phyloP scores from a whole-genome alignment of 1,140 invertebrate genomes.

The Nixonia krombeini region DNA sequence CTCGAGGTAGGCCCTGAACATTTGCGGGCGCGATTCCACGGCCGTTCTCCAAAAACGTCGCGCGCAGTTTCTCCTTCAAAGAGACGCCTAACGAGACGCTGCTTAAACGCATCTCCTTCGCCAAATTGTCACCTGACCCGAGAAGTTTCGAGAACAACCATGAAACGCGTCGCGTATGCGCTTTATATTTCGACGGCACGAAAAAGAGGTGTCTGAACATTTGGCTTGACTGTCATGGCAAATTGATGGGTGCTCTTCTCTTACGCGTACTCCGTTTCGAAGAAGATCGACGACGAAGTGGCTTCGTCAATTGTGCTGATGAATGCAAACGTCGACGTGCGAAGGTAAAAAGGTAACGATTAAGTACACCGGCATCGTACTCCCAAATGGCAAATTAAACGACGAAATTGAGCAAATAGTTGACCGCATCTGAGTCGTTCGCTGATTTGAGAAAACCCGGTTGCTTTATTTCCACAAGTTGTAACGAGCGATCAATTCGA shows the following conservation, averaged over 20 bases:
- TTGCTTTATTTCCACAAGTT: too few species aligned
- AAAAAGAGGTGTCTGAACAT: conserved; percentile 36
- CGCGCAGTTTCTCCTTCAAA: too few species aligned
- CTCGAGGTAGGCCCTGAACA: conserved; percentile 40
- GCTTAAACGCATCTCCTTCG: neutral
- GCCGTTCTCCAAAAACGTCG: too few species aligned
- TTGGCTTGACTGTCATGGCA: conserved; percentile 43
- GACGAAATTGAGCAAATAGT: conserved; percentile 36
- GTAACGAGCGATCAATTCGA: too few species aligned
- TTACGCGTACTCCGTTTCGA: too few species aligned
- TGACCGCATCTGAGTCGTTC: conserved; percentile 19
- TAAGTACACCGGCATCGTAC: conserved; percentile 28
- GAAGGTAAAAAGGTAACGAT: conserved; percentile 33
- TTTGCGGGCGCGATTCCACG: neutral
- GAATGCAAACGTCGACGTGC: conserved; percentile 18
- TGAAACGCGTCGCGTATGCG: conserved; percentile 5
- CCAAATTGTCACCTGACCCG: too few species aligned
- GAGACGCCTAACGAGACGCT: too few species aligned
- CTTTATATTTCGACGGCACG: conserved; percentile 23
- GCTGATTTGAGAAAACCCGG: neutral
- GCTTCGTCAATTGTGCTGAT: too few species aligned
- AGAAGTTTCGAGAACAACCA: neutral
- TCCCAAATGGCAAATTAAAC: conserved; percentile 31
- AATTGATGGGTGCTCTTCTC: too few species aligned
- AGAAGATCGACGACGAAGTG: too few species aligned